Conservation (phyloP, 2,797 vertebrate species). For the Anas capensis region DNA sequence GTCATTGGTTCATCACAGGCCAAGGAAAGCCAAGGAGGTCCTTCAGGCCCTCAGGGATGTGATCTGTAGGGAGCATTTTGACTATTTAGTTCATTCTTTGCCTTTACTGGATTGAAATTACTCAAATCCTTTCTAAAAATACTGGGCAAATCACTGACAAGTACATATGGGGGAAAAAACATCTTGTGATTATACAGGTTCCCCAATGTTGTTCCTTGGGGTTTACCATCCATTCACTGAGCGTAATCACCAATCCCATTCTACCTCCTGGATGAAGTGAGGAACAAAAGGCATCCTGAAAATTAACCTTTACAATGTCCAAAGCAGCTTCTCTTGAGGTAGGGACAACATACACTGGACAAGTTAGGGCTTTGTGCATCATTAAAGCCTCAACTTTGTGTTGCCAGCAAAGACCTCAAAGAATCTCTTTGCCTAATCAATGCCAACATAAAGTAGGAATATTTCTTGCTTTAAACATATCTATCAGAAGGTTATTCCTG, state of each 20-base stretch:
- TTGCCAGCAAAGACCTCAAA: background rate
- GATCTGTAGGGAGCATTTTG: background rate
- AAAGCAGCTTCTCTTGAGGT: background rate
- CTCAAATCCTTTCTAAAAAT: background rate
- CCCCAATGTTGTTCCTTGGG: background rate
- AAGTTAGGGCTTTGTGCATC: background rate
- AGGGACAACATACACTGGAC: rapidly evolving
- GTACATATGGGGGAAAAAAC: background rate
- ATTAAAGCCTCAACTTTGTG: background rate
- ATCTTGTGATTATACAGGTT: background rate
- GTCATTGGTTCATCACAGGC: background rate
- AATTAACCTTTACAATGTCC: background rate
- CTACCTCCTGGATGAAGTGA: background rate
- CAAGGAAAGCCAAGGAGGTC: background rate
- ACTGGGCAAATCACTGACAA: background rate
- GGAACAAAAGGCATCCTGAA: background rate
- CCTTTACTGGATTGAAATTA: background rate
- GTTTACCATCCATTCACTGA: background rate
- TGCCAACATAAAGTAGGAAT: background rate
- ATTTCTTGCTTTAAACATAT: background rate
- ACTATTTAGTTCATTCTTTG: background rate
- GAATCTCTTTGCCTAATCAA: background rate
- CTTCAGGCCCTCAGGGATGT: background rate
- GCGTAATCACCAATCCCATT: background rate
- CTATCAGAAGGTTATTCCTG: background rate